Base-by-base conservation (phyloP, 2,797 vertebrate genomes). In the Carapus acus region DNA sequence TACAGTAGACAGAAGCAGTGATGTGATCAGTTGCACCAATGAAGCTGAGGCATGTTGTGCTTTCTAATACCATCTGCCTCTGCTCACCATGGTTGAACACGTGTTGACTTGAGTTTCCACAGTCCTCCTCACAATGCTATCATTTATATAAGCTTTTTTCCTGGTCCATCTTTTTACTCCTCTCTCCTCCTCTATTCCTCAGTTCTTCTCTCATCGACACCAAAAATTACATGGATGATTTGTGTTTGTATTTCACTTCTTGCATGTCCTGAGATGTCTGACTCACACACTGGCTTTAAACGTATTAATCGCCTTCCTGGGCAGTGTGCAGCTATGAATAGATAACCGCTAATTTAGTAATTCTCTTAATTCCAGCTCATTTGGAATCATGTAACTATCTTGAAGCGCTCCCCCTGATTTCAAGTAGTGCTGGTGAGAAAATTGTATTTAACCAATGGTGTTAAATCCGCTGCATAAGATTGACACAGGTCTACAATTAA, bases 401-500 rank as follows among this genome's bases (percentile, higher is more conserved):
- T 49, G 70, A 48, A 34, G 50, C n/a, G 29, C 59, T 73, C 59
- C 62, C 19, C 42, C 55, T 65, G 71, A 58, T 46, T 21, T 77
- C 71, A 54, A 63, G 52, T 68, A 43, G 71, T 31, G 70, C 52
- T 74, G 69, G 73, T 78, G 58, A 75, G 58, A 73, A 82, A 73
- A 76, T 79, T 54, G 55, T 49, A 81, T 81, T 79, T 71, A 73
- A 74, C 65, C 74, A 71, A 49, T 62, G 49, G 58, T 79, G 57
- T 71, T 62, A 73, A 77, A 76, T 60, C 62, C 47, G 12, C 55
- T 21, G 50, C 73, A 66, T 65, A 46, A 48, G 69, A 69, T 60
- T 54, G 73, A 76, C 47, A 58, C 62, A 60, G 37, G 65, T 65
- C 53, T 71, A 66, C 67, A 81, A 82, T 83, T 85, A 85, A 74